A percentile compares a stretch with the other conserved stretches of the same genome.
Evolutionary conservation across 2,113 vertebrate genomes (phyloP).

Genomic region (Scortum barcoo): DNA sequence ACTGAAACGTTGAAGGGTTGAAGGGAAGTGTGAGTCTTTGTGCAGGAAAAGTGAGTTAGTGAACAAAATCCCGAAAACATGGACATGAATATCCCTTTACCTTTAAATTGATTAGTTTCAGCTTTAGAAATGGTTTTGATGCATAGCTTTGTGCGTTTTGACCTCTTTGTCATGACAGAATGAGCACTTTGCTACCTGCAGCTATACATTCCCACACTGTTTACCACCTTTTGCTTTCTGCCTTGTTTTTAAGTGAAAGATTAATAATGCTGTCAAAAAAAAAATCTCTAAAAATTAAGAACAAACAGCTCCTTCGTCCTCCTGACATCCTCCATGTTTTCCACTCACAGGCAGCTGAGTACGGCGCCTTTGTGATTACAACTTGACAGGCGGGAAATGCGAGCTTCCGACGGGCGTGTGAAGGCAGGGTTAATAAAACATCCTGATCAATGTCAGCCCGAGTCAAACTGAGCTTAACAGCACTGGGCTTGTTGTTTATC

Average conservation of each 20-base stretch:
- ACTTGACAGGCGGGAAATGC: conserved; percentile 44
- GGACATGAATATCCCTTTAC: background rate
- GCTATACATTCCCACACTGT: background rate
- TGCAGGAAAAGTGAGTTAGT: no score
- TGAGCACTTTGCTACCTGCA: background rate
- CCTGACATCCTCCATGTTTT: conserved; percentile 36
- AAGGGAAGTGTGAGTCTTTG: no score
- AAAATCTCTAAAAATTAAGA: conserved; percentile 22
- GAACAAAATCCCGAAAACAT: no score
- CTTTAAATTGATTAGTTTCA: background rate
- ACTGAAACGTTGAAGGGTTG: no score
- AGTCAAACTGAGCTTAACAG: conserved; percentile 44
- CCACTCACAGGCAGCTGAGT: conserved; percentile 17
- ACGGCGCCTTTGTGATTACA: conserved; percentile 46
- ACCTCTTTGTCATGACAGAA: background rate
- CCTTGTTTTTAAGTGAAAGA: conserved; percentile 16
- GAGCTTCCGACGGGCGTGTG: conserved; percentile 28
- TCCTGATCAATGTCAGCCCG: conserved; percentile 46
- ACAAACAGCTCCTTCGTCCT: conserved; percentile 24
- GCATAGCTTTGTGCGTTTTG: background rate
- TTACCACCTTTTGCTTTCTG: background rate
- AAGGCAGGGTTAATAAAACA: conserved; percentile 53
- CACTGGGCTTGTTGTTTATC: conserved; percentile 33
- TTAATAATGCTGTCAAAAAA: conserved; percentile 42
- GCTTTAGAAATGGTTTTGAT: background rate